These are phyloP conservation scores for Ecliptopera silaceata DNA, from an alignment of 2,888 invertebrate genomes.

Conservation along the genomic window DNA sequence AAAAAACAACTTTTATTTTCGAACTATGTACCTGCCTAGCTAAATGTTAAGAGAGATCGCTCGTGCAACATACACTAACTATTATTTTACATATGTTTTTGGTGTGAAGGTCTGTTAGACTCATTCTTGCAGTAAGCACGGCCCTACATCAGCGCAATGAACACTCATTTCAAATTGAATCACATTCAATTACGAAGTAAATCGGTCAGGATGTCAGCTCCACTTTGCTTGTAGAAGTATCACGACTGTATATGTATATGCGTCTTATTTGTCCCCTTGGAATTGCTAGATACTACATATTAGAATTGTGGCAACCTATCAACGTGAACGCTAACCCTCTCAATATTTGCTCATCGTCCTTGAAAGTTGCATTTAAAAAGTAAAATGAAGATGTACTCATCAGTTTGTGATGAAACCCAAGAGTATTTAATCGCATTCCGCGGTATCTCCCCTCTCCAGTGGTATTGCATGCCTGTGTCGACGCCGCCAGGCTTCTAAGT, in stretches of 20 bases:
- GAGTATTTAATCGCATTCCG: slow-evolving; percentile 70
- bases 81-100: neutral
- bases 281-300: slow-evolving; percentile 3
- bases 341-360: slow-evolving; percentile 19
- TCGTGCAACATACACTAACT: slow-evolving; percentile 14
- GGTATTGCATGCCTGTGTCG: slow-evolving; percentile 52
- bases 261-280: slow-evolving; percentile 36
- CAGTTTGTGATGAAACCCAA: slow-evolving; percentile 60
- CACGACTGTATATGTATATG: slow-evolving; percentile 26
- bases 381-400: slow-evolving; percentile 49
- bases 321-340: slow-evolving; percentile 13
- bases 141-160: slow-evolving; percentile 51
- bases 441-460: slow-evolving; percentile 56
- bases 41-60: slow-evolving; percentile 38
- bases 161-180: slow-evolving; percentile 61
- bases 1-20: slow-evolving; percentile 47
- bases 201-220: slow-evolving; percentile 60
- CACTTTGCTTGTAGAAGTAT: slow-evolving; percentile 39
- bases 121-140: slow-evolving; percentile 31
- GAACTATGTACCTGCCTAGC: slow-evolving; percentile 13
- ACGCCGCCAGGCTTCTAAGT: slow-evolving; percentile 45
- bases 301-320: slow-evolving; percentile 1
- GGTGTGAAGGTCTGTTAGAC: neutral
- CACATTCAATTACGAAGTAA: slow-evolving; percentile 63
- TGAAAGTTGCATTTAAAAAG: slow-evolving; percentile 34